These are phyloP conservation scores for Otolemur garnettii DNA, from an alignment of 2,113 vertebrate species.

Conservation along the genomic window DNA sequence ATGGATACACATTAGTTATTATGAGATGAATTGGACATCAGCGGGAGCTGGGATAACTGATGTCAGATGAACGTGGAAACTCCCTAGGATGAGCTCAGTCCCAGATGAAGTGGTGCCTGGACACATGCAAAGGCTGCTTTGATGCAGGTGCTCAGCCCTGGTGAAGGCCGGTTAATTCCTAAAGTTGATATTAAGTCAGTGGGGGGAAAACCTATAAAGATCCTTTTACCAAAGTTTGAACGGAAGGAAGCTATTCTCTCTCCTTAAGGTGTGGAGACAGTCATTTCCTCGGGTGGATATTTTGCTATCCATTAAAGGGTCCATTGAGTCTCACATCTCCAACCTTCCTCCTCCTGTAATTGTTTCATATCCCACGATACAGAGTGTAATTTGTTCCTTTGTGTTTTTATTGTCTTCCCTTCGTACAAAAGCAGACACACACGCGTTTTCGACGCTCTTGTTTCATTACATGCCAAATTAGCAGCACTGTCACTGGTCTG, in stretches of 20 bases:
- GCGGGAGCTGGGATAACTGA: conserved; percentile 76
- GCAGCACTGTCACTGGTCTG: conserved; percentile 41
- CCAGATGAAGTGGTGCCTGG: conserved; percentile 60
- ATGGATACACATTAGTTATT: conserved; percentile 80
- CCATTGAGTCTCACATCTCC: conserved; percentile 53
- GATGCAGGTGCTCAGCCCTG: conserved; percentile 48
- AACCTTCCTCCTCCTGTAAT: conserved; percentile 61
- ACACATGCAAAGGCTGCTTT: conserved; percentile 69
- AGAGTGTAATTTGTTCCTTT: conserved; percentile 36
- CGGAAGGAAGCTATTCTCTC: conserved; percentile 48
- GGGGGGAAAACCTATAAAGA: conserved; percentile 37
- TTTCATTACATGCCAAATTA: conserved; percentile 72
- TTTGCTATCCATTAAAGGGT: conserved; percentile 77
- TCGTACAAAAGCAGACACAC: conserved; percentile 34
- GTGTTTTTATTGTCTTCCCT: conserved; percentile 34
- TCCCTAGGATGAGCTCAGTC: conserved; percentile 66
- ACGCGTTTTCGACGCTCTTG: conserved; percentile 40
- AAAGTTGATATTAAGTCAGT: conserved; percentile 67
- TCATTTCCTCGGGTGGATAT: conserved; percentile 72
- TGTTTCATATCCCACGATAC: conserved; percentile 61
- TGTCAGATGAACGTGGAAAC: conserved; percentile 76
- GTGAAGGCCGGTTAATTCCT: conserved; percentile 65
- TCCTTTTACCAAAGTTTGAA: conserved; percentile 75
- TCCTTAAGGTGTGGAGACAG: conserved; percentile 22
- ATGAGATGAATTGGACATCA: conserved; percentile 76